A percentile compares a stretch with the other conserved stretches of the same genome.
These are phyloP conservation scores for Spondyliosoma cantharus DNA, from an alignment of 2,797 vertebrate genomes.

Conservation along the genomic window DNA sequence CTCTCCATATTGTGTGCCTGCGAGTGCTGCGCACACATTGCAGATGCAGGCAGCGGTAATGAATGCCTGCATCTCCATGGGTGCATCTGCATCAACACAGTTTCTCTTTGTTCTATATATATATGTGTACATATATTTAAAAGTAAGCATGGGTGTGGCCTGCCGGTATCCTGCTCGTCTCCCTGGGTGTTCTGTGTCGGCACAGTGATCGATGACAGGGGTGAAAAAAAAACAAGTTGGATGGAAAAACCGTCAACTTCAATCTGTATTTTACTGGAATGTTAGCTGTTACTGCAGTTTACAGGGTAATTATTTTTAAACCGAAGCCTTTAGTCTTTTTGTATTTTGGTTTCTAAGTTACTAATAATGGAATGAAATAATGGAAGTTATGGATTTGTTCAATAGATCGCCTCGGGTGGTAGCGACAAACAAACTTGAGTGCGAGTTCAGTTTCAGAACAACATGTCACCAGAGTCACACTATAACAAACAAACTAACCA, in stretches of 20 bases:
- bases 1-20: slow-evolving; percentile 61
- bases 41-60: slow-evolving; percentile 58
- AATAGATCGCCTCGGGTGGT: too few species aligned
- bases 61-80: slow-evolving; percentile 45
- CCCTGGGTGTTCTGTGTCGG: slow-evolving; percentile 34
- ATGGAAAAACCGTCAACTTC: slow-evolving; percentile 19
- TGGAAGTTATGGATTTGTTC: too few species aligned
- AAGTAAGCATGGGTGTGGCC: slow-evolving; percentile 24
- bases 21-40: slow-evolving; percentile 44
- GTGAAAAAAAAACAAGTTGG: background rate
- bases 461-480: too few species aligned
- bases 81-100: slow-evolving; percentile 47
- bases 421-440: too few species aligned
- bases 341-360: too few species aligned
- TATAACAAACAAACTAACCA: too few species aligned
- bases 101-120: slow-evolving; percentile 24
- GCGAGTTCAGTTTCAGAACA: too few species aligned
- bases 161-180: slow-evolving; percentile 29
- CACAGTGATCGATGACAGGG: slow-evolving; percentile 29
- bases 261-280: background rate
- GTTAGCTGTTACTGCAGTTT: background rate
- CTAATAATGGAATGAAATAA: too few species aligned
- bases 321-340: background rate
- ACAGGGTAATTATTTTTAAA: too few species aligned
- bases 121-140: slow-evolving; percentile 35